phyloP scores from a whole-genome alignment of 1,140 invertebrate genomes.

The Lamellibrachia luymesi region DNA sequence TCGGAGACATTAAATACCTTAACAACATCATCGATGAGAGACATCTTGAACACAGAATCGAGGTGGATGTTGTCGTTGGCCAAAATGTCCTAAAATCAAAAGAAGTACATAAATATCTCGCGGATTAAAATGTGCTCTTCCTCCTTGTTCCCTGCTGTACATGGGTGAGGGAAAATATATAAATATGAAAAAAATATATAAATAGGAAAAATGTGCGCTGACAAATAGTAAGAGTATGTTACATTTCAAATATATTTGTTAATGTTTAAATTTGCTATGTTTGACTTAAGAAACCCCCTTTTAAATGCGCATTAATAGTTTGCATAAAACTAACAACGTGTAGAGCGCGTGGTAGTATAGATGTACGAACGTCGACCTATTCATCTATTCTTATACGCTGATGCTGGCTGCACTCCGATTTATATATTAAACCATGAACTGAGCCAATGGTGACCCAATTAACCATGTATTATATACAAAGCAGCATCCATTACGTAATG shows the following conservation, averaged over 20 bases:
- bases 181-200: no score
- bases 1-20: constrained; percentile 55
- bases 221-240: no score
- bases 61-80: constrained; percentile 86
- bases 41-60: constrained; percentile 87
- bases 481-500: no score
- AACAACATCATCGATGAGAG: constrained; percentile 78
- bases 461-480: no score
- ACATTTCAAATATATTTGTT: no score
- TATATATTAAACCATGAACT: not conserved
- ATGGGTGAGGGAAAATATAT: no score
- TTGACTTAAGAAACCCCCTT: no score
- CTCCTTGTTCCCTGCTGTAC: no score
- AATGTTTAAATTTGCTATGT: no score
- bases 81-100: constrained; percentile 74
- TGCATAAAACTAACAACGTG: no score
- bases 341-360: not conserved
- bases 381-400: not conserved
- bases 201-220: no score
- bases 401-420: not conserved
- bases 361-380: not conserved
- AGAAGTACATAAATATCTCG: constrained; percentile 10
- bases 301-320: no score
- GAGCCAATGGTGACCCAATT: not conserved
- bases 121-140: not conserved